Evolutionary conservation across 2,113 vertebrate genomes (phyloP).

Genomic region (Laticauda colubrina): DNA sequence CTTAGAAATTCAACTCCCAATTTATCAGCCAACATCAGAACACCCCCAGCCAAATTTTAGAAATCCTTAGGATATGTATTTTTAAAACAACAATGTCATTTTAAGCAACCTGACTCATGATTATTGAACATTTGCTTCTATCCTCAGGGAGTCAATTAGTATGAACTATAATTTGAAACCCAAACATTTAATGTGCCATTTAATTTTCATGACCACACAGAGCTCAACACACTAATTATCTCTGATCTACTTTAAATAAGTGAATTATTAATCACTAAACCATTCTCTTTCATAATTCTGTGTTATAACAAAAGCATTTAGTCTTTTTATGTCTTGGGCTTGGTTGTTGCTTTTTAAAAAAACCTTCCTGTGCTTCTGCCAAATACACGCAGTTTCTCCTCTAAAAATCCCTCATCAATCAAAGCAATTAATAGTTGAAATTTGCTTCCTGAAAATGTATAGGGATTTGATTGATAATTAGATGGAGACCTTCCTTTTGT

Average conservation of each 20-base stretch:
- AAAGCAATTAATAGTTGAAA: constrained; percentile 34
- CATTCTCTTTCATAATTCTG: background rate
- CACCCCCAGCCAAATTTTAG: background rate
- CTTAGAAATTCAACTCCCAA: background rate
- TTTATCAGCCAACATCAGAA: background rate
- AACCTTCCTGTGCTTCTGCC: constrained; percentile 6
- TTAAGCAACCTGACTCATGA: constrained; percentile 14
- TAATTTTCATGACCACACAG: constrained; percentile 9
- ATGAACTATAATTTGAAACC: background rate
- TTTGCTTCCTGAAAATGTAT: constrained; percentile 3
- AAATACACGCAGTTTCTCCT: constrained; percentile 5
- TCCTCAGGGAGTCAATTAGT: background rate
- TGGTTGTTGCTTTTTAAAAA: background rate
- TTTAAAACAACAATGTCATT: constrained; percentile 8
- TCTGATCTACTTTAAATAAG: constrained; percentile 31
- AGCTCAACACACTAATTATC: background rate
- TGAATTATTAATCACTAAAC: constrained; percentile 12
- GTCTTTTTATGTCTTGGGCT: constrained; percentile 9
- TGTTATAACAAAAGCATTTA: constrained; percentile 18
- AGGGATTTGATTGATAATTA: constrained; percentile 43
- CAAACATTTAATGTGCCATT: background rate
- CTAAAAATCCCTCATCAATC: constrained; percentile 13
- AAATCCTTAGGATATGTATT: background rate
- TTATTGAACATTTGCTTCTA: constrained; percentile 20
- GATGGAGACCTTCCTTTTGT: background rate